Percentiles rank a stretch among this genome's conserved stretches.
These are phyloP conservation scores for Percopsis transmontana DNA, from an alignment of 2,113 vertebrate species.

Conservation along the genomic window DNA sequence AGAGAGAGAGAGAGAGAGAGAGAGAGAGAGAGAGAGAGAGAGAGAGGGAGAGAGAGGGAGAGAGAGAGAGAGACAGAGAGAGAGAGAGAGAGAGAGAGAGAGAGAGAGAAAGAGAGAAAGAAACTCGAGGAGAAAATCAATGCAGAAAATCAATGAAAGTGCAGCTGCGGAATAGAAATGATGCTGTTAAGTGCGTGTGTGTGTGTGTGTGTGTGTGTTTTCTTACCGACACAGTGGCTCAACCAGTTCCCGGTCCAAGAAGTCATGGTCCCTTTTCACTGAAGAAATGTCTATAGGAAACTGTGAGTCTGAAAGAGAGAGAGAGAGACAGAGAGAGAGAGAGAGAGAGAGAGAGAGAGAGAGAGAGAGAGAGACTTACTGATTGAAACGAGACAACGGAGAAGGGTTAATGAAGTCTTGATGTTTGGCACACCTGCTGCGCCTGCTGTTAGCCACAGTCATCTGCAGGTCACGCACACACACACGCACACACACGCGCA, in stretches of 20 bases:
- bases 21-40: neutral
- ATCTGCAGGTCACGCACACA: constrained; percentile 4
- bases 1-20: neutral
- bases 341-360: neutral
- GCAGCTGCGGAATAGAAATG: neutral
- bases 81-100: neutral
- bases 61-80: neutral
- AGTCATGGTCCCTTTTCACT: constrained; percentile 97
- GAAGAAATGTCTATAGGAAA: constrained; percentile 93
- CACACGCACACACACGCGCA: neutral
- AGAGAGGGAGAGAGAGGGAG: neutral
- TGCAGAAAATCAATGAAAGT: neutral
- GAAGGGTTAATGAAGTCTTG: constrained; percentile 15
- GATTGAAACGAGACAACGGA: constrained; percentile 32
- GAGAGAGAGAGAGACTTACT: constrained; percentile 3
- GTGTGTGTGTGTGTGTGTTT: neutral
- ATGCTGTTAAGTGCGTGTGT: neutral
- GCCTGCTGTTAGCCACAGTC: constrained; percentile 16
- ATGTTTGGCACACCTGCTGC: constrained; percentile 18
- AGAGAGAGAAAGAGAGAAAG: neutral
- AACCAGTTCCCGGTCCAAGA: constrained; percentile 96
- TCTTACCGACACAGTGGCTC: constrained; percentile 95
- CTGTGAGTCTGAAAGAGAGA: constrained; percentile 83
- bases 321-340: constrained; percentile 8
- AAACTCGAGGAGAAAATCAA: neutral